These are phyloP conservation scores for Manis javanica DNA, from an alignment of 2,797 vertebrate genomes.

Conservation along the genomic window DNA sequence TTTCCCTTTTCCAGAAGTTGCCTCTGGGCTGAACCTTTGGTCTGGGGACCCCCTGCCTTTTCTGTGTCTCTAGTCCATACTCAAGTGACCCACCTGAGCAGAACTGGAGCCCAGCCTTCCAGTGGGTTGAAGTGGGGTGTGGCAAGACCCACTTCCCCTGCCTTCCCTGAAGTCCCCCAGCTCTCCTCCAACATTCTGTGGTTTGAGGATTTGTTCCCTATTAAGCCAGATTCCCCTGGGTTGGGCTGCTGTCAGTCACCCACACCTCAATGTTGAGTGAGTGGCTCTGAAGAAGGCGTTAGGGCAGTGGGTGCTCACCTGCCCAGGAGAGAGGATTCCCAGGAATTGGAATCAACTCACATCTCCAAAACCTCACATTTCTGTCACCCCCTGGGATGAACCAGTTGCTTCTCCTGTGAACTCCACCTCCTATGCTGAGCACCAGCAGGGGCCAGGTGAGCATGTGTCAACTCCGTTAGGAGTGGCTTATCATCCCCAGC, in stretches of 20 bases:
- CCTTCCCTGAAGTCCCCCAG: no score
- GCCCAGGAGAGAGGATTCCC: not conserved
- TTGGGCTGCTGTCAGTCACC: not conserved
- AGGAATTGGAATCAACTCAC: not conserved
- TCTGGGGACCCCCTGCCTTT: not conserved
- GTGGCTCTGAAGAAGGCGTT: not conserved
- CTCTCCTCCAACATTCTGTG: not conserved
- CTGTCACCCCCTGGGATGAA: not conserved
- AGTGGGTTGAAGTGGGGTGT: not conserved
- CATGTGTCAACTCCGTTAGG: fast-evolving
- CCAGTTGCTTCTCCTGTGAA: not conserved
- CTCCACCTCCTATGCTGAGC: not conserved
- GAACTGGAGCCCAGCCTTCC: not conserved
- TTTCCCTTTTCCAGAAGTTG: not conserved
- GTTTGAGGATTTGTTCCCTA: not conserved
- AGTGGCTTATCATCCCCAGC: fast-evolving
- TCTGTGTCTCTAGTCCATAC: not conserved
- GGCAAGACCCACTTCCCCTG: not conserved
- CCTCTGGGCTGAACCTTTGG: not conserved
- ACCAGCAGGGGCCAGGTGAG: not conserved
- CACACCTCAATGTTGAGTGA: not conserved
- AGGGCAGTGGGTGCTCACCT: not conserved
- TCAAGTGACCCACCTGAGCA: not conserved
- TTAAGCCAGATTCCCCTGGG: not conserved
- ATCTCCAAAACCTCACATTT: fast-evolving